Evolutionary conservation across 2,888 invertebrate genomes (phyloP), one percentile per base, ranked within the genome.

Genomic region (Tortricodes alternella): DNA sequence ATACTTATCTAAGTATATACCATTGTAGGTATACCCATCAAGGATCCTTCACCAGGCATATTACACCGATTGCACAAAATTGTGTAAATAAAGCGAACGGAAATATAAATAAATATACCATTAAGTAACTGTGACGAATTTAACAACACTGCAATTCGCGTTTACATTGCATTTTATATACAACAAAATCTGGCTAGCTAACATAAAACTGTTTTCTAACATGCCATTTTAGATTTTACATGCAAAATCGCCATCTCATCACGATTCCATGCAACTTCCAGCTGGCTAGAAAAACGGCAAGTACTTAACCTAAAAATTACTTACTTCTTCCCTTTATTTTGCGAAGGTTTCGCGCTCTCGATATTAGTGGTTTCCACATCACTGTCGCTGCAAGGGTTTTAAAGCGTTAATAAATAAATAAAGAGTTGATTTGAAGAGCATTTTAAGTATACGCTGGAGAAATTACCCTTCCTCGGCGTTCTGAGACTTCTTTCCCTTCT

Each of bases 401-500:
- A 58, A 52, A 60, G 53, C 57, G 60, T 68, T 64, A 66, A 60
- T 62, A 58, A 60, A 21, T 55, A 41, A 43, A 5, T 15, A 56
- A 57, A 59, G 64, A 60, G 63, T 66, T 65, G 34, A 59, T 63
- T 67, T 73, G 64, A n/a, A n/a, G n/a, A 46, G 62, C 64, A 63
- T 41, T 29, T 58, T 65, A 70, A 76, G 78, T 79, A 83, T 85
- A 80, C 83, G 81, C 75, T 75, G 66, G 69, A 56, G 41, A 65
- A 71, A 75, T 92, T 89, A 95, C 95, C 94, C 93, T 73, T 95
- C 95, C 67, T 95, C 95, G 65, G 93, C 94, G 78, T 92, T 92
- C 79, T 92, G 92, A 85, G 93, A 93, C 92, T 95, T 95, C 90
- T 95, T 95, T 81, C 94, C 94, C 88, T 95, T 96, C 93, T 95